phyloP scores from a whole-genome alignment of 2,797 vertebrate species.

The Lateolabrax maculatus region DNA sequence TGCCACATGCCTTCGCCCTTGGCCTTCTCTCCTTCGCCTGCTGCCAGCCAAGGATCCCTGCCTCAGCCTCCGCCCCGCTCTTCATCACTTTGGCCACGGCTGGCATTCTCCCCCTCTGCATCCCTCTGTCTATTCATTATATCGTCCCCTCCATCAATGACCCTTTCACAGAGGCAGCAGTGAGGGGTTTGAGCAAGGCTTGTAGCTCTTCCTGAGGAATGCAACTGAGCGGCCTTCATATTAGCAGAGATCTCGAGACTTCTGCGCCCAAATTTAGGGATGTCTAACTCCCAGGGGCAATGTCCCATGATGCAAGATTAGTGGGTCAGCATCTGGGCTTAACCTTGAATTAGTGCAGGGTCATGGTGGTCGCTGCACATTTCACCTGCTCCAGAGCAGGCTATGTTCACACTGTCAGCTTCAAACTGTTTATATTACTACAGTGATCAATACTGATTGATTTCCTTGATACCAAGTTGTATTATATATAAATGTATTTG shows the following conservation, averaged over 20 bases:
- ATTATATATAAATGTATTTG: too few species aligned
- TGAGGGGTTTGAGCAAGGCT: slow-evolving; percentile 58
- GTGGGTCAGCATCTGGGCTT: slow-evolving; percentile 15
- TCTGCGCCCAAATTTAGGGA: slow-evolving; percentile 15
- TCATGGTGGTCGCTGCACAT: slow-evolving; percentile 8
- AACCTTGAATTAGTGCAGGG: slow-evolving; percentile 27
- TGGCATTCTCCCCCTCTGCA: slow-evolving; percentile 69
- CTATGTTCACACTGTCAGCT: not conserved
- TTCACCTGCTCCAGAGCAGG: slow-evolving; percentile 17
- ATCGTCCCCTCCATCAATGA: slow-evolving; percentile 81
- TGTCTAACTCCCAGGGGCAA: not conserved
- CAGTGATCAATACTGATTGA: not conserved
- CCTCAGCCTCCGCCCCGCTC: slow-evolving; percentile 40
- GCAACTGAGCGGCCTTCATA: slow-evolving; percentile 63
- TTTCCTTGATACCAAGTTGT: not conserved
- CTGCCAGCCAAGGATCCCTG: slow-evolving; percentile 59
- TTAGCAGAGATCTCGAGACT: slow-evolving; percentile 36
- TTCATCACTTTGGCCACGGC: slow-evolving; percentile 45
- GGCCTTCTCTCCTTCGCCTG: slow-evolving; percentile 34
- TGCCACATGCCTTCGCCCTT: slow-evolving; percentile 61
- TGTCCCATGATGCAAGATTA: slow-evolving; percentile 19
- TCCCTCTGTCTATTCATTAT: slow-evolving; percentile 81
- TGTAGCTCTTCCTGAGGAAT: slow-evolving; percentile 66
- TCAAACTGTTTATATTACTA: not conserved
- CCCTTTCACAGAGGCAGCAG: slow-evolving; percentile 77